Conservation (phyloP, 2,797 vertebrate genomes). For the Hippoglossus hippoglossus region DNA sequence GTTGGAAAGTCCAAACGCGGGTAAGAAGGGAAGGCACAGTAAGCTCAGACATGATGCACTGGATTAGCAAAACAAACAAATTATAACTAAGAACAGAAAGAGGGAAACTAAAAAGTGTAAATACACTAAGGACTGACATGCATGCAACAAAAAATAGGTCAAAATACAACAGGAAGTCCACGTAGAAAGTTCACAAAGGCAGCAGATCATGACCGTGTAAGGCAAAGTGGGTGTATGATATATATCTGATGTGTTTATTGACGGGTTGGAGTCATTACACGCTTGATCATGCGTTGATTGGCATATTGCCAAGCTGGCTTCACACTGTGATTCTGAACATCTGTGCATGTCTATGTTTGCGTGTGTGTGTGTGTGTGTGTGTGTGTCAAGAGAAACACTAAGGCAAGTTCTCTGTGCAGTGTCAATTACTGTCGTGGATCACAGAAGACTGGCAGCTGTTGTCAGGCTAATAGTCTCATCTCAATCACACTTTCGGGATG, state of each 20-base stretch:
- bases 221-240: slow-evolving; percentile 14
- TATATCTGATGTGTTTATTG: slow-evolving; percentile 35
- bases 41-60: too few relatives aligned
- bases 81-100: too few relatives aligned
- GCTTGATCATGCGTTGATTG: slow-evolving; percentile 50
- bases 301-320: slow-evolving; percentile 27
- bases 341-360: slow-evolving; percentile 1
- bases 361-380: slow-evolving; percentile 10
- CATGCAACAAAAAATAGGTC: too few relatives aligned
- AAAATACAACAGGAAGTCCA: too few relatives aligned
- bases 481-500: not conserved
- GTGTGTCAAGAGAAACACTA: not conserved
- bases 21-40: too few relatives aligned
- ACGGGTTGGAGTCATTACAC: slow-evolving; percentile 32
- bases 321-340: slow-evolving; percentile 6
- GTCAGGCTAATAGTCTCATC: slow-evolving; percentile 4
- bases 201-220: not conserved
- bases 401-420: not conserved
- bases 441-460: slow-evolving; percentile 25
- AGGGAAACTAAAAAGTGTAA: not conserved
- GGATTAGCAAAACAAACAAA: too few relatives aligned
- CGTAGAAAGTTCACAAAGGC: too few relatives aligned
- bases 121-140: not conserved
- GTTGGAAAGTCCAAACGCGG: too few relatives aligned
- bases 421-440: slow-evolving; percentile 7